Evolutionary conservation across 2,797 vertebrate species (phyloP).

Genomic region (Chiloscyllium punctatum): DNA sequence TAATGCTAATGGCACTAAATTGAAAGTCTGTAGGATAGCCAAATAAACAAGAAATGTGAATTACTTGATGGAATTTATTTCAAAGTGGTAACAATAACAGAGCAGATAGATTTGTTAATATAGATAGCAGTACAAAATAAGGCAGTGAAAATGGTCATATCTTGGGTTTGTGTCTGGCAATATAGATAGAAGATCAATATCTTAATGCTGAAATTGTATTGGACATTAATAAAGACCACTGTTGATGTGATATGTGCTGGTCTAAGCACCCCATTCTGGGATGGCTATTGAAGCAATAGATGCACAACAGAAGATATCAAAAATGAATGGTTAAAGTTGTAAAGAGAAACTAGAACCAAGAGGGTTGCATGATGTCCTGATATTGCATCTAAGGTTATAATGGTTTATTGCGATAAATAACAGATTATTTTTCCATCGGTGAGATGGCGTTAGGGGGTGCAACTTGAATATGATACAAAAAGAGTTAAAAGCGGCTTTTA

Average conservation of each 20-base stretch:
- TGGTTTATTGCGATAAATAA: neutral
- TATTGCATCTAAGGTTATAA: neutral
- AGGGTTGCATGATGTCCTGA: too few relatives aligned
- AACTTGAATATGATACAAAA: neutral
- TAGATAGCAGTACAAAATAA: neutral
- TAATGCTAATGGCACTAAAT: neutral
- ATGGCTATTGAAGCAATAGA: neutral
- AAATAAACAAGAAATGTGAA: neutral
- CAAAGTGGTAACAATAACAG: neutral
- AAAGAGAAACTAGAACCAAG: neutral
- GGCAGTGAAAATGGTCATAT: neutral
- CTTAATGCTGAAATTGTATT: neutral
- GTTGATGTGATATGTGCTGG: neutral
- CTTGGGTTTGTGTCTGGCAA: neutral
- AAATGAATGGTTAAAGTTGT: neutral
- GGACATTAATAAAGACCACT: neutral
- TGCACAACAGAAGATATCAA: neutral
- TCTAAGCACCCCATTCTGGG: neutral
- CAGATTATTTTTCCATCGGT: neutral
- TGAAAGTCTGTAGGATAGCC: neutral
- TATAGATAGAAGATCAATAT: neutral
- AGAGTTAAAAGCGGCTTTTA: neutral
- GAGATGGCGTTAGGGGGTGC: neutral
- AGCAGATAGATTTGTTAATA: neutral
- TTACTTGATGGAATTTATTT: neutral